phyloP scores from a whole-genome alignment of 2,113 vertebrate species.

The Alexandromys fortis region DNA sequence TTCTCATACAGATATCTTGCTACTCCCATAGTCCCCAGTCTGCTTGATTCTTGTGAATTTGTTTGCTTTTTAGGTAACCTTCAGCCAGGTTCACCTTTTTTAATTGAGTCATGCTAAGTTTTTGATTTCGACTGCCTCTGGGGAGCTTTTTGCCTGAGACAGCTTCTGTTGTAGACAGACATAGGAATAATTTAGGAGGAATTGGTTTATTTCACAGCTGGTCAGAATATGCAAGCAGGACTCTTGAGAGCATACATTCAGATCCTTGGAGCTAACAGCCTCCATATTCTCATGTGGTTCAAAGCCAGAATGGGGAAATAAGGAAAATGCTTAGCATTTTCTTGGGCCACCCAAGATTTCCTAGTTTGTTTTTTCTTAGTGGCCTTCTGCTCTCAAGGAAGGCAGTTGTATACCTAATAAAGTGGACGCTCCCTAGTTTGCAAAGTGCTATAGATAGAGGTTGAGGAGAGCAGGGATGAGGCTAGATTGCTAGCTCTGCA shows the following conservation, averaged over 20 bases:
- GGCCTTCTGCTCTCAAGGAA: not conserved
- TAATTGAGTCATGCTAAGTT: not conserved
- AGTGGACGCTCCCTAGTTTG: not conserved
- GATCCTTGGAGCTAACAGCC: not conserved
- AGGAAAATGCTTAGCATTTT: not conserved
- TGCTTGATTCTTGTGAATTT: not conserved
- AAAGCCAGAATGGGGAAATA: not conserved
- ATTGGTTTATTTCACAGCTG: constrained; percentile 3
- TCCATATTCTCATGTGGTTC: not conserved
- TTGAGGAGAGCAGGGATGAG: not conserved
- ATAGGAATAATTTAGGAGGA: not conserved
- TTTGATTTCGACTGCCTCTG: not conserved
- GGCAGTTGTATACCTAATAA: not conserved
- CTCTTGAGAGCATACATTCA: not conserved
- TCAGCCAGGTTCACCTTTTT: not conserved
- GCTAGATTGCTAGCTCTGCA: not conserved
- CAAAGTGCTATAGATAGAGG: not conserved
- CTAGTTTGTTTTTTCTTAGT: not conserved
- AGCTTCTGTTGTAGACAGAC: not conserved
- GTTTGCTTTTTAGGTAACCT: not conserved
- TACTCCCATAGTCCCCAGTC: not conserved
- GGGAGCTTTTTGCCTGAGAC: not conserved
- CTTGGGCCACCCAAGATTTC: not conserved
- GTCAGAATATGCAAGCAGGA: not conserved
- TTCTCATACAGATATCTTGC: constrained; percentile 40